Base-by-base conservation (phyloP, 2,113 vertebrate genomes). In the Pelusios castaneus region DNA sequence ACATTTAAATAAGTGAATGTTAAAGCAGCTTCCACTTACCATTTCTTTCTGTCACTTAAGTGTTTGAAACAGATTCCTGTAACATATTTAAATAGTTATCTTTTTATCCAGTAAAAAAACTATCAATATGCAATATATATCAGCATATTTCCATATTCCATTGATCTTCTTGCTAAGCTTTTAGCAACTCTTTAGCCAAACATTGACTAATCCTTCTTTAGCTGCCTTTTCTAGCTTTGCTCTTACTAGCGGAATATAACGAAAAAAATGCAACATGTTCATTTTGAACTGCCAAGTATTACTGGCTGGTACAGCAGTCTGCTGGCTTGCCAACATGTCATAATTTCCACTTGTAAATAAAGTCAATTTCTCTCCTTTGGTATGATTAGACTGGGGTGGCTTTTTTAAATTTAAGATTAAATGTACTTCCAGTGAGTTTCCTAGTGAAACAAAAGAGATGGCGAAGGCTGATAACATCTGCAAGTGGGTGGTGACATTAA, bases 291-390 rank as follows among this genome's bases (percentile, higher is more conserved):
- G 9, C 54, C 41, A 12, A 24, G 14, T 5, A 45, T 93, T 75
- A 58, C 58, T 47, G 73, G 38, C 82, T 76, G 52, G 6, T 22
- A 34, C 31, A 90, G 55, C 54, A 85, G 49, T 22, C 78, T 78
- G 13, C 79, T 90, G 55, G 19, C 9, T 52, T 87, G 90, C 84
- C 81, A 85, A 16, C 10, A 84, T 83, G 78, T 95, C 88, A 87
- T 78, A 78, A 80, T 95, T 95, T 92, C 56, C 63, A 58, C 52
- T 93, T 92, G 77, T 91, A 95, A 96, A 87, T 88, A 90, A 82
- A 51, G 49, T 51, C 51, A 27, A 0, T 38, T 94, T 89, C 78
- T 92, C 51, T 83, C 43, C 75, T 75, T 49, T 52, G 29, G 51
- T 38, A 29, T 81, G 63, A 67, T 54, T 73, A 55, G 55, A 87